Evolutionary conservation across 2,888 invertebrate genomes (phyloP).

Genomic region (Eurytoma californica): DNA sequence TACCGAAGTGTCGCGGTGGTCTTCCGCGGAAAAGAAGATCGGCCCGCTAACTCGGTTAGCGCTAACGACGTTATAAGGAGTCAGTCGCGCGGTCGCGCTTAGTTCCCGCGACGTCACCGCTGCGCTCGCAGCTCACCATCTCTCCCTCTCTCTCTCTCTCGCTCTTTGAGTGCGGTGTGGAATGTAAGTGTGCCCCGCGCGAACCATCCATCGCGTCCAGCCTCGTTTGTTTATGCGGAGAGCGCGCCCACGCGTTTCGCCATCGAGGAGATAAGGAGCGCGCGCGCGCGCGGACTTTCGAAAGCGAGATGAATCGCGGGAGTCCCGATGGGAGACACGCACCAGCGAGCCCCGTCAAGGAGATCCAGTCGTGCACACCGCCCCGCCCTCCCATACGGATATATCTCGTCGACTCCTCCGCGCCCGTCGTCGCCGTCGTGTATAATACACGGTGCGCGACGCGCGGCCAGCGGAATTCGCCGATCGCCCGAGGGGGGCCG

Average conservation of each 20-base stretch:
- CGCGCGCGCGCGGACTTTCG: background rate
- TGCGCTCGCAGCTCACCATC: background rate
- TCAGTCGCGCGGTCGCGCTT: slow-evolving; percentile 49
- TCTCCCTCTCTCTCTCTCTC: slow-evolving; percentile 1
- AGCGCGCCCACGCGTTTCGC: slow-evolving; percentile 3
- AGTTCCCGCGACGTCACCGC: background rate
- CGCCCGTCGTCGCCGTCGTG: background rate
- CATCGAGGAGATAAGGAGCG: background rate
- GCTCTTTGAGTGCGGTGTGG: background rate
- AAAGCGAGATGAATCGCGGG: background rate
- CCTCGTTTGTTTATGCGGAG: background rate
- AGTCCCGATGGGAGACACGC: slow-evolving; percentile 59
- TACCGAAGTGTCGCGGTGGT: background rate
- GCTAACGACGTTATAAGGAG: slow-evolving; percentile 70
- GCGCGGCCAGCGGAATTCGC: background rate
- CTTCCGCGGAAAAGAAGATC: slow-evolving; percentile 49
- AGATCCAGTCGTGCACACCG: slow-evolving; percentile 59
- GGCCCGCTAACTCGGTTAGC: slow-evolving; percentile 68
- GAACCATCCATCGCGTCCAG: background rate
- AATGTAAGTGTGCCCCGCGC: background rate
- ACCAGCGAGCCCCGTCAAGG: slow-evolving; percentile 62
- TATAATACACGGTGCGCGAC: background rate
- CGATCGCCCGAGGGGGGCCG: background rate
- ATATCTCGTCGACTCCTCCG: background rate
- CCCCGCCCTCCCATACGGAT: background rate